Conservation (phyloP, 2,888 invertebrate species). For the Leucophenga montana region DNA sequence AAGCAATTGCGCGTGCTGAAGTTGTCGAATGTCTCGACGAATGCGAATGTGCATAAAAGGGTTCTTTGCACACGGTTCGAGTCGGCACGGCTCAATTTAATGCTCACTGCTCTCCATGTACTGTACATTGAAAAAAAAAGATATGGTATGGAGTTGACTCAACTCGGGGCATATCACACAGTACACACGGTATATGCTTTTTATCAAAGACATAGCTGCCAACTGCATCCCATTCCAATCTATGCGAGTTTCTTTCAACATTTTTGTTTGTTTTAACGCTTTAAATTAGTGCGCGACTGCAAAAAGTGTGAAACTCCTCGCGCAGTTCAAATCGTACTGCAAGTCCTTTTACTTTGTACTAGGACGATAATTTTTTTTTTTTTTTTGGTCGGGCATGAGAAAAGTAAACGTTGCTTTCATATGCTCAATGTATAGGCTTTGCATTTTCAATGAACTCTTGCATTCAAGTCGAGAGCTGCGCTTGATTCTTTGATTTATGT, state of each 20-base stretch:
- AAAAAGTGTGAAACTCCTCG: constrained; percentile 62
- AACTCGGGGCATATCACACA: constrained; percentile 1
- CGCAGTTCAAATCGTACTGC: constrained; percentile 22
- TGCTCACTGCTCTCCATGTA: constrained; percentile 7
- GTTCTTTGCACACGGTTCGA: constrained; percentile 21
- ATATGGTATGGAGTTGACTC: background rate
- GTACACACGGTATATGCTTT: constrained; percentile 7
- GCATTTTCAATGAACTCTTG: constrained; percentile 24
- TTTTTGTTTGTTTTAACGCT: constrained; percentile 61
- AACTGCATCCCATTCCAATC: background rate
- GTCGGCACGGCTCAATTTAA: constrained; percentile 27
- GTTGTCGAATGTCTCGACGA: constrained; percentile 62
- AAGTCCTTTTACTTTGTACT: constrained; percentile 9
- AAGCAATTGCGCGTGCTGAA: constrained; percentile 72
- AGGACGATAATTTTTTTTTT: too few species aligned
- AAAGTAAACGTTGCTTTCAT: constrained; percentile 44
- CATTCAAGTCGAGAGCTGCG: background rate
- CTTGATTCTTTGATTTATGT: constrained; percentile 57
- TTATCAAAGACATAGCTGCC: constrained; percentile 12
- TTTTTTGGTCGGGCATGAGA: constrained; percentile 22
- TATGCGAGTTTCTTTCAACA: background rate
- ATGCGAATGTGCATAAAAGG: constrained; percentile 40
- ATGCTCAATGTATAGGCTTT: constrained; percentile 20
- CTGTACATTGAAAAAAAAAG: too few species aligned
- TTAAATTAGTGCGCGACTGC: constrained; percentile 57